Conservation (phyloP, 2,113 vertebrate species). For the Melanostigma gelatinosum region DNA sequence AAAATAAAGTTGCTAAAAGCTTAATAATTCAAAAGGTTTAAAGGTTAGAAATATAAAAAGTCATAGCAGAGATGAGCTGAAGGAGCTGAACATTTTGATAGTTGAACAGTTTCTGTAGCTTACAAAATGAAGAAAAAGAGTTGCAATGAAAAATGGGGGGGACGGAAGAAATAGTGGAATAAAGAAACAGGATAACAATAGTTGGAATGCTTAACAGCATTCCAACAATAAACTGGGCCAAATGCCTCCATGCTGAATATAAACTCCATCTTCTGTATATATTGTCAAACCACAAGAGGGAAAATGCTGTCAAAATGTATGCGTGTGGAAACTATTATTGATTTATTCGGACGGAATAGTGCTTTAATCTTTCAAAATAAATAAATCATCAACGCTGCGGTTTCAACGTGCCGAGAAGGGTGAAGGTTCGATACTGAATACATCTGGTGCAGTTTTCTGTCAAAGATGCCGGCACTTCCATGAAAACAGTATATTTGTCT, state of each 20-base stretch:
- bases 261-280: constrained; percentile 36
- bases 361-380: constrained; percentile 42
- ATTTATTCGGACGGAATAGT: constrained; percentile 49
- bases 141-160: too few species aligned
- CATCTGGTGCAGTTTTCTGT: constrained; percentile 23
- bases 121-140: too few species aligned
- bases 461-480: constrained; percentile 32
- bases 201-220: too few species aligned
- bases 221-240: background rate
- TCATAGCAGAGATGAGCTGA: too few species aligned
- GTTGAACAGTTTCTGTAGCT: too few species aligned
- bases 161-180: too few species aligned
- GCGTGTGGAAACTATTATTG: constrained; percentile 36
- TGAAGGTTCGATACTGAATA: constrained; percentile 52
- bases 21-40: too few species aligned
- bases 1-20: too few species aligned
- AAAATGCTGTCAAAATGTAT: constrained; percentile 27
- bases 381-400: constrained; percentile 2
- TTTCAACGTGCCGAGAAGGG: constrained; percentile 13
- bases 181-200: too few species aligned
- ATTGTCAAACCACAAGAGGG: constrained; percentile 29
- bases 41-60: too few species aligned
- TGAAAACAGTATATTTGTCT: constrained; percentile 46
- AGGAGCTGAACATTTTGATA: too few species aligned
- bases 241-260: constrained; percentile 21